A percentile compares a stretch with the other conserved stretches of the same genome.
Conservation (phyloP, 2,888 invertebrate genomes). For the Branchellion lobata region DNA sequence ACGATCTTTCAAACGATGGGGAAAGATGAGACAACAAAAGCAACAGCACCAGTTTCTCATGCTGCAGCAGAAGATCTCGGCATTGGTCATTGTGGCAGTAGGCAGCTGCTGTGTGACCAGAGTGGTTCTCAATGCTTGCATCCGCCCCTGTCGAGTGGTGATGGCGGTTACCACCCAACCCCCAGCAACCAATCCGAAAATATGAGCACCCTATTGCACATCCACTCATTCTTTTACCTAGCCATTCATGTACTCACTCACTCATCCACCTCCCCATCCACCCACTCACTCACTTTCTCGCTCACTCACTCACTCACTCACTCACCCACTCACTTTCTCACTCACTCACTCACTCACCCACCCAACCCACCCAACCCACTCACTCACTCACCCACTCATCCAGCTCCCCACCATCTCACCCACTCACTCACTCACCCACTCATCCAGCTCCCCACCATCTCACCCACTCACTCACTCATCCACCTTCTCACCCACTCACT, state of each 20-base stretch:
- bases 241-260: background rate
- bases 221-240: background rate
- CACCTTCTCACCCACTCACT: background rate
- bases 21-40: too few relatives aligned
- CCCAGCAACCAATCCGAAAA: background rate
- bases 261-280: background rate
- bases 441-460: background rate
- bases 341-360: background rate
- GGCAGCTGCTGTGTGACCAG: constrained; percentile 74
- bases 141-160: constrained; percentile 60
- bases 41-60: constrained; percentile 57
- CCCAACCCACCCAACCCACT: background rate
- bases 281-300: background rate
- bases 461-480: background rate
- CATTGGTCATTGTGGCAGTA: constrained; percentile 73
- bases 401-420: background rate
- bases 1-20: too few relatives aligned
- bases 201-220: background rate
- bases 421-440: background rate
- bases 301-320: background rate
- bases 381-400: background rate
- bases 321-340: background rate
- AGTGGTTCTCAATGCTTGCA: constrained; percentile 72
- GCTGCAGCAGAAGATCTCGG: constrained; percentile 67
- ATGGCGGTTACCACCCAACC: too few relatives aligned